phyloP scores from a whole-genome alignment of 2,113 vertebrate genomes.

The Phyllostomus hastatus region DNA sequence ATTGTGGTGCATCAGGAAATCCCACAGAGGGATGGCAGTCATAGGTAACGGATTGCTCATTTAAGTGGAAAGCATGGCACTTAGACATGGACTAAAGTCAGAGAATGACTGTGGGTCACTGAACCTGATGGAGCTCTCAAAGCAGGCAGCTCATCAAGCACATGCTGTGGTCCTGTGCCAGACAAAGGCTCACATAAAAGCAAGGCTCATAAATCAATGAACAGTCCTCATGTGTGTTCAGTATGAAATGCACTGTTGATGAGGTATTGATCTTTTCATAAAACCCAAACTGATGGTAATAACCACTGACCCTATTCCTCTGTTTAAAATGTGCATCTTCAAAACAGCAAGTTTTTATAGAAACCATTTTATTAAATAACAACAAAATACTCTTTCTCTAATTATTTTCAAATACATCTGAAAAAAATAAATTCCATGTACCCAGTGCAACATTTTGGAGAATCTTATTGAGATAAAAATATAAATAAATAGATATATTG shows the following conservation, averaged over 20 bases:
- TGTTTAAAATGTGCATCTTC: not conserved
- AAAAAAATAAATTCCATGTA: not conserved
- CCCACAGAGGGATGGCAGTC: not conserved
- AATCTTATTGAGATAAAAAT: not conserved
- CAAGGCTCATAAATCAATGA: not conserved
- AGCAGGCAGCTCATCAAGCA: not conserved
- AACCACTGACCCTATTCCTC: not conserved
- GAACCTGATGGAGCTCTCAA: not conserved
- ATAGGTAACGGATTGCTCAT: not conserved
- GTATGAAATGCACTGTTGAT: rapidly evolving
- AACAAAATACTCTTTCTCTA: not conserved
- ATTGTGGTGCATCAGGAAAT: not conserved
- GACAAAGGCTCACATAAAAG: not conserved
- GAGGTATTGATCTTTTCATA: not conserved
- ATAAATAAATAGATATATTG: not conserved
- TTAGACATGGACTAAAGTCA: not conserved
- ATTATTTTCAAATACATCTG: not conserved
- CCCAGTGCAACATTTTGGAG: not conserved
- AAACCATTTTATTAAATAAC: not conserved
- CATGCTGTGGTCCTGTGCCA: not conserved
- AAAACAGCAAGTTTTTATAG: not conserved
- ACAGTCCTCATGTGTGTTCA: not conserved
- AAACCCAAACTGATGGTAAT: not conserved
- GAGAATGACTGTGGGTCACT: not conserved
- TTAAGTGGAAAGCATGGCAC: not conserved